phyloP scores from a whole-genome alignment of 2,113 vertebrate species.

The Megalops atlanticus region DNA sequence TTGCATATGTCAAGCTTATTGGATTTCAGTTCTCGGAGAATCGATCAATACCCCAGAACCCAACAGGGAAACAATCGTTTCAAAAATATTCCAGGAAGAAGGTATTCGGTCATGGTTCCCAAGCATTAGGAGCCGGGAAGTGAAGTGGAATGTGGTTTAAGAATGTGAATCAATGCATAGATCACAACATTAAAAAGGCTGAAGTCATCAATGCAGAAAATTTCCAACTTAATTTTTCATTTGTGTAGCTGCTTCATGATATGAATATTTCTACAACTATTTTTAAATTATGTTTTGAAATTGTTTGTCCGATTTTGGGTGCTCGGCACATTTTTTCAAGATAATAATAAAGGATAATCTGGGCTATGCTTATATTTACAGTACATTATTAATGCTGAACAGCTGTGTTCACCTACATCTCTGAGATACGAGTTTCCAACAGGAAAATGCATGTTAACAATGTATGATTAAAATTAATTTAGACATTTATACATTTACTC shows the following conservation, averaged over 20 bases:
- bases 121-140: conserved; percentile 27
- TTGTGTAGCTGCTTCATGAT: conserved; percentile 1
- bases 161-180: conserved; percentile 21
- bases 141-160: conserved; percentile 26
- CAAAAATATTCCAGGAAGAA: conserved; percentile 54
- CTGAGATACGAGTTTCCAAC: conserved; percentile 6
- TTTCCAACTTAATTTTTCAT: conserved; percentile 17
- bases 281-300: neutral
- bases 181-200: conserved; percentile 23
- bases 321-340: neutral
- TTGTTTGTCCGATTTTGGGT: neutral
- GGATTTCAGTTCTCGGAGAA: conserved; percentile 30
- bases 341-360: neutral
- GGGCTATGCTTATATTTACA: neutral
- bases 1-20: conserved; percentile 39
- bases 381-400: neutral
- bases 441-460: neutral
- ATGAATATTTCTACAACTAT: neutral
- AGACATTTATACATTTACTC: neutral
- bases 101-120: conserved; percentile 35
- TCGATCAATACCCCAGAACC: conserved; percentile 47
- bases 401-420: conserved; percentile 30
- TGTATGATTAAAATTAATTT: neutral
- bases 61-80: conserved; percentile 47
- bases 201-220: conserved; percentile 13